Base-by-base conservation (phyloP, 1,140 invertebrate species). In the Cheumatopsyche charites region DNA sequence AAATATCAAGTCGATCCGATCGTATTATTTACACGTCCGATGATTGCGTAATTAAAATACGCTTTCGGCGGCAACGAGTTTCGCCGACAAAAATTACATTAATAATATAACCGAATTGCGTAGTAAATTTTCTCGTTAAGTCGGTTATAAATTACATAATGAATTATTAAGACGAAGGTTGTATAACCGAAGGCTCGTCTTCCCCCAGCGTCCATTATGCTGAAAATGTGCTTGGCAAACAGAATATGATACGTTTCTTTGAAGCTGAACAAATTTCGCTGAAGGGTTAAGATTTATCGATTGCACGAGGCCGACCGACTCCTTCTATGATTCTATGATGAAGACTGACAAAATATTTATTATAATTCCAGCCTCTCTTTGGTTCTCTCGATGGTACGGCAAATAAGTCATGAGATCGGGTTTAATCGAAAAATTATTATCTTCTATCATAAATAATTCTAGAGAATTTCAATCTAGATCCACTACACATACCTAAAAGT, bases 261-360 rank as follows among this genome's bases (percentile, higher is more conserved):
- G 55, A 58, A 17, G 55, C 55, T 26, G 55, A 58, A 58, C 55
- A 58, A 58, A 58, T 58, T 58, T 58, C 21, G 55, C 1, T 58
- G 55, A 58, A 58, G 55, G 55, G 55, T 58, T 58, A 58, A 58
- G 55, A 58, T 58, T 58, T 58, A 58, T 58, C 55, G 55, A 58
- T 58, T 58, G 55, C 55, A 36, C 29, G 9, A 36, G 29, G 29
- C 29, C 29, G 29, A 36, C 29, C 9, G 29, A 36, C 29, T 36
- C 29, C 3, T 9, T 36, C 29, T 36, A 36, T 36, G 29, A 36
- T 36, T 36, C 29, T 36, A 36, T 36, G 29, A 36, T 36, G 29
- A 36, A 36, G 29, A 36, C 29, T 36, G 29, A 36, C 29, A 36
- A 36, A 36, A 36, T 36, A 36, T 36, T 36, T 36, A 36, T 36